Evolutionary conservation across 1,140 invertebrate genomes (phyloP), one percentile per base, ranked within the genome.

Genomic region (Drosophila novamexicana): DNA sequence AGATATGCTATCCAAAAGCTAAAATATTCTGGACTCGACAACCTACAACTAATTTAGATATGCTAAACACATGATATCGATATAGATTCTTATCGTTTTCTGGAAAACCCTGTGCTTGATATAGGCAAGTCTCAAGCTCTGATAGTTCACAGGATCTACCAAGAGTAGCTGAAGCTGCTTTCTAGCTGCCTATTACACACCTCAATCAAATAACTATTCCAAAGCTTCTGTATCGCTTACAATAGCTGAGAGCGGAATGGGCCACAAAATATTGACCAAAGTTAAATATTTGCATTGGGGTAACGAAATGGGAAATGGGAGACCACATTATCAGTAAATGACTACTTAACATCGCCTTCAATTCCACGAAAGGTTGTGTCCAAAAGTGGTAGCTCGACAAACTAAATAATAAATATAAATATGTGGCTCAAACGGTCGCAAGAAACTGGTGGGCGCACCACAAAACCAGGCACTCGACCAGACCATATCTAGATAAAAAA

Each of bases 261-360:
- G 6, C 56, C 49, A 58, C 22, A 18, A 12, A 77, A 80, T 85
- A 81, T 86, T 85, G 75, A 81, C 52, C 52, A 49, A 56, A 56
- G 40, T 70, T 62, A 81, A 85, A 85, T 85, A 85, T 85, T 85
- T 79, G 79, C 82, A 78, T 68, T 74, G 42, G 59, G 62, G 61
- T 54, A 75, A 39, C 52, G 37, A 75, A 57, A 6, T 18, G 32
- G 39, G 12, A 18, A 73, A 50, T 58, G 40, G 16, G 7, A 50
- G 42, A 29, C 40, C 39, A 59, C 50, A 89, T 81, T 91, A 91
- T 91, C 89, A 77, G 81, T 89, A 91, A 91, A 91, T 91, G 74
- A 91, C 84, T 85, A 85, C 89, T 91, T 89, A 91, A 91, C 83
- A 91, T 91, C 88, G 47, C 44, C 42, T 29, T 53, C 59, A 84